Percentiles rank a stretch among this genome's conserved stretches.
Conservation (phyloP, 2,888 invertebrate genomes). For the Tetropium fuscum region DNA sequence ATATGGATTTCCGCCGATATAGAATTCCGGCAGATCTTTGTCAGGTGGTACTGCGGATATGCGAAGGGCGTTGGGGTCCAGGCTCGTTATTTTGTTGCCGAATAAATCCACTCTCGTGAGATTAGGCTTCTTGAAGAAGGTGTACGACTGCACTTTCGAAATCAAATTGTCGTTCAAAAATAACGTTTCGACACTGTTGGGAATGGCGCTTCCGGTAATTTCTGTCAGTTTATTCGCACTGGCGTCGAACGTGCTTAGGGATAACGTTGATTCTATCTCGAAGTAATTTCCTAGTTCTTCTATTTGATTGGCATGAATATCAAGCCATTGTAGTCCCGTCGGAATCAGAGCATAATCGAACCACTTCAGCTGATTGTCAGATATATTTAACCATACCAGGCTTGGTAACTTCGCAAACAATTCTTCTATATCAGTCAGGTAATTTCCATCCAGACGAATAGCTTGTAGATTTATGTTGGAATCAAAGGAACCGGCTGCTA, state of each 20-base stretch:
- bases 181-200: constrained; percentile 83
- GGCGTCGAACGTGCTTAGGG: constrained; percentile 84
- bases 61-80: constrained; percentile 81
- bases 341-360: constrained; percentile 90
- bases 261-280: constrained; percentile 84
- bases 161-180: constrained; percentile 86
- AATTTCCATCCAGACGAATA: constrained; percentile 85
- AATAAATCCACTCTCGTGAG: constrained; percentile 84
- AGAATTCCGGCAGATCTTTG: constrained; percentile 82
- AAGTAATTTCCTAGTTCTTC: constrained; percentile 87
- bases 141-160: constrained; percentile 86
- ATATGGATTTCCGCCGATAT: constrained; percentile 87
- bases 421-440: constrained; percentile 81
- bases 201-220: constrained; percentile 85
- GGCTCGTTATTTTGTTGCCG: constrained; percentile 81
- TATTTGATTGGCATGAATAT: constrained; percentile 87
- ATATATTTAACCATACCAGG: constrained; percentile 88
- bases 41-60: constrained; percentile 81
- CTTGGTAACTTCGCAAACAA: constrained; percentile 85
- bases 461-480: constrained; percentile 82
- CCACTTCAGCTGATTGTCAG: constrained; percentile 85
- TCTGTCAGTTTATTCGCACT: constrained; percentile 85
- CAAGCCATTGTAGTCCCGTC: constrained; percentile 85
- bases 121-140: constrained; percentile 89
- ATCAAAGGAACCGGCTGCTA: constrained; percentile 84